These are phyloP conservation scores for Leucozona laternaria DNA, from an alignment of 2,888 invertebrate genomes.

Conservation along the genomic window DNA sequence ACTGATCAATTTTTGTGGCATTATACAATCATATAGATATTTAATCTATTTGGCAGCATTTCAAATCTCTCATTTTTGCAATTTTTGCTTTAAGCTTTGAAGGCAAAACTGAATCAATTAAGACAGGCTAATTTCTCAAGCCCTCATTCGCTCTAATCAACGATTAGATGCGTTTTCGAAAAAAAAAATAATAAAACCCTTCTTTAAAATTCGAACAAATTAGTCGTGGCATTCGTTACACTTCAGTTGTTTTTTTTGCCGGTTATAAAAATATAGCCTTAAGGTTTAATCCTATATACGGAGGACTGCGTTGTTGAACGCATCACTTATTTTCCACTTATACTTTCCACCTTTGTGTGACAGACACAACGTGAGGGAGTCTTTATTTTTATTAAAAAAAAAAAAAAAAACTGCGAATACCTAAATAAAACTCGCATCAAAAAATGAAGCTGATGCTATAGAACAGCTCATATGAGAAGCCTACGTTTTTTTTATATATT, in stretches of 20 bases:
- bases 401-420: slow-evolving; percentile 5
- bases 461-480: slow-evolving; percentile 50
- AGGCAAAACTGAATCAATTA: neutral
- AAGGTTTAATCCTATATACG: slow-evolving; percentile 59
- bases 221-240: slow-evolving; percentile 55
- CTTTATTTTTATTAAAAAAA: slow-evolving; percentile 3
- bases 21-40: too few relatives aligned
- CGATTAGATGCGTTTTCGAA: neutral
- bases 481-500: neutral
- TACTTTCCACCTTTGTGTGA: slow-evolving; percentile 47
- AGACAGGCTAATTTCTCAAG: neutral
- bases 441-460: slow-evolving; percentile 24
- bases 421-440: slow-evolving; percentile 9
- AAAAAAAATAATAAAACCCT: slow-evolving; percentile 11
- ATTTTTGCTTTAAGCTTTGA: neutral
- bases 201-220: slow-evolving; percentile 42
- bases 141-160: neutral
- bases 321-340: slow-evolving; percentile 68
- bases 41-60: neutral
- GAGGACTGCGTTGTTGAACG: slow-evolving; percentile 51
- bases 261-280: slow-evolving; percentile 19
- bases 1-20: too few relatives aligned
- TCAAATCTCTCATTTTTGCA: neutral
- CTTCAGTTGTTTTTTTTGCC: slow-evolving; percentile 40
- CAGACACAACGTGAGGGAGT: slow-evolving; percentile 68